These are phyloP conservation scores for Isaurus tuberculatus DNA, from an alignment of 92 coral and sea anemone species.

Conservation along the genomic window DNA sequence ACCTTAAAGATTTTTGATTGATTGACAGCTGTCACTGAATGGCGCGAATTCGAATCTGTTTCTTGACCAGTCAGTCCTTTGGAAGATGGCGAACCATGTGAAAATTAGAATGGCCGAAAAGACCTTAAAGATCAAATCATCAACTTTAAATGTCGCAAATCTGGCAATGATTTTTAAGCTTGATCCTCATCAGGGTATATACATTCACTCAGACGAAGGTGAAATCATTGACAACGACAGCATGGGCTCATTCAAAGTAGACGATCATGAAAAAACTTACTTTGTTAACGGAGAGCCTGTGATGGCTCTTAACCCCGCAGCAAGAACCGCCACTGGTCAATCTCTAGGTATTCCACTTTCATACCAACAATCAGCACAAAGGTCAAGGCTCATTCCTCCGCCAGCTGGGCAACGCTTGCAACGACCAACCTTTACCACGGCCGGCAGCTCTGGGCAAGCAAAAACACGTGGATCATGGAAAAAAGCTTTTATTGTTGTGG, in stretches of 20 bases:
- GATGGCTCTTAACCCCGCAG: too few species aligned
- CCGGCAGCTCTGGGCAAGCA: too few species aligned
- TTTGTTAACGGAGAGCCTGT: constrained; percentile 1
- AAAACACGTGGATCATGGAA: constrained; percentile 32
- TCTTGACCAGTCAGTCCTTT: constrained; percentile 8
- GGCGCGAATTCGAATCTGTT: constrained; percentile 18
- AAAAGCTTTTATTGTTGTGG: constrained; percentile 50
- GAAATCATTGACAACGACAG: neutral
- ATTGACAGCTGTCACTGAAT: neutral
- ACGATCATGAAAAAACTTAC: neutral
- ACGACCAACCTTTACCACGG: too few species aligned
- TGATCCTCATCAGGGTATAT: constrained; percentile 19
- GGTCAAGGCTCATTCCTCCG: too few species aligned
- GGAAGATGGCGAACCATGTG: constrained; percentile 7
- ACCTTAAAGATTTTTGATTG: neutral
- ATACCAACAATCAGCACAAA: too few species aligned
- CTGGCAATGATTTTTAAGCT: constrained; percentile 37
- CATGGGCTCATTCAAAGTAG: constrained; percentile 2
- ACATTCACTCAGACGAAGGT: constrained; percentile 13
- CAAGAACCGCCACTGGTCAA: too few species aligned
- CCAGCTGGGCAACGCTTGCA: too few species aligned
- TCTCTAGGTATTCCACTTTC: too few species aligned
- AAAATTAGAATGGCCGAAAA: constrained; percentile 9
- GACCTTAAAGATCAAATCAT: constrained; percentile 10
- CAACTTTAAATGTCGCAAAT: constrained; percentile 1